These are phyloP conservation scores for Carposina sasakii DNA, from an alignment of 1,140 invertebrate species.

Conservation along the genomic window DNA sequence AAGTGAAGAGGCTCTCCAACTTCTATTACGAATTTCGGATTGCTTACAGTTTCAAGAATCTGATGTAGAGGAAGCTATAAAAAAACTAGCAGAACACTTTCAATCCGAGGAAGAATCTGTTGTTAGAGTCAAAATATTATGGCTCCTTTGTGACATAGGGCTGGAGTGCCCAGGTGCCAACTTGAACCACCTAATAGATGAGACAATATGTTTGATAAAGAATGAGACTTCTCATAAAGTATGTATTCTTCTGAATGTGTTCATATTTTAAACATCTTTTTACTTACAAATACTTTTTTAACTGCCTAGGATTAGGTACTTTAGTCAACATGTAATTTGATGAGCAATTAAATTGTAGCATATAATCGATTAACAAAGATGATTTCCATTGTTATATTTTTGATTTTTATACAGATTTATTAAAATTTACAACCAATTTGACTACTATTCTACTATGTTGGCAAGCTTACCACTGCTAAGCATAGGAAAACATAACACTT, in stretches of 20 bases:
- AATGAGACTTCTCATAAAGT: constrained; percentile 89
- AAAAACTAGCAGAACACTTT: constrained; percentile 83
- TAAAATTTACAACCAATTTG: no score
- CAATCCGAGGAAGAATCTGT: constrained; percentile 83
- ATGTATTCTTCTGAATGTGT: constrained; percentile 14
- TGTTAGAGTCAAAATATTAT: constrained; percentile 85
- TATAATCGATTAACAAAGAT: no score
- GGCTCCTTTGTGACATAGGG: constrained; percentile 81
- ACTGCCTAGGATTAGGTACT: no score
- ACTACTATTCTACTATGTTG: no score
- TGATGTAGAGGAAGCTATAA: constrained; percentile 78
- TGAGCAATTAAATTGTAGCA: no score
- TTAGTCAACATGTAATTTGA: no score
- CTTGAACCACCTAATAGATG: constrained; percentile 79
- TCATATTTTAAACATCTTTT: constrained; percentile 44
- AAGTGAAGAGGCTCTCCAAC: constrained; percentile 83
- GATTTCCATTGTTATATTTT: no score
- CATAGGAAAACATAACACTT: no score
- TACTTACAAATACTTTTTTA: no score
- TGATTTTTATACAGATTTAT: no score
- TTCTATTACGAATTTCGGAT: constrained; percentile 84
- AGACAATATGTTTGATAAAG: constrained; percentile 80
- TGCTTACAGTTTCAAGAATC: constrained; percentile 78
- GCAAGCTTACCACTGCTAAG: no score
- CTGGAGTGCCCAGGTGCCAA: constrained; percentile 76